Conservation (phyloP, 1,140 invertebrate species). For the Drosophila lacteicornis region DNA sequence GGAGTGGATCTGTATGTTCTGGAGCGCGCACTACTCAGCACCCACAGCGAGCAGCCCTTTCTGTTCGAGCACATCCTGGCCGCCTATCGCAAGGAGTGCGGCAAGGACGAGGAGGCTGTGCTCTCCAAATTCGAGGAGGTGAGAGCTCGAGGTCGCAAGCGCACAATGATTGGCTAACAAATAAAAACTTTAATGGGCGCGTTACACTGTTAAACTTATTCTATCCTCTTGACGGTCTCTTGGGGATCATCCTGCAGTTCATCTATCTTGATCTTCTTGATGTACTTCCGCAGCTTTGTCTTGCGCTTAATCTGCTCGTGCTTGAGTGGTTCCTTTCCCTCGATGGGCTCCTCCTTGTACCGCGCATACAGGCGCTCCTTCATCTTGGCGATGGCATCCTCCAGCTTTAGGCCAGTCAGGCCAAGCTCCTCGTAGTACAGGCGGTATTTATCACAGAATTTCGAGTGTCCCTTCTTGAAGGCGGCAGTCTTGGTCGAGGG, state of each 20-base stretch:
- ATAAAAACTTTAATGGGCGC: conserved; percentile 40
- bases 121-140: conserved; percentile 96
- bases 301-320: conserved; percentile 60
- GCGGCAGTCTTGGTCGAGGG: conserved; percentile 60
- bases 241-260: conserved; percentile 52
- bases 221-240: conserved; percentile 38
- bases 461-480: conserved; percentile 84
- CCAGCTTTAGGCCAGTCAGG: conserved; percentile 83
- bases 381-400: conserved; percentile 84
- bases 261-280: conserved; percentile 80
- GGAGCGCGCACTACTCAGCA: conserved; percentile 96
- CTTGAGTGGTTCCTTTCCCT: conserved; percentile 70
- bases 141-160: conserved; percentile 94
- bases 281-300: conserved; percentile 79
- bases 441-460: conserved; percentile 86
- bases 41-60: conserved; percentile 91
- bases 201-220: conserved; percentile 27
- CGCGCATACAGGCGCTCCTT: conserved; percentile 87
- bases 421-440: conserved; percentile 86
- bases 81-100: conserved; percentile 88
- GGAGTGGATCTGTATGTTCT: conserved; percentile 99
- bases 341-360: conserved; percentile 82
- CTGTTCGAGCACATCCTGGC: conserved; percentile 92
- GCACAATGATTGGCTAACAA: conserved; percentile 96
- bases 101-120: conserved; percentile 89